Conservation (phyloP, 2,888 invertebrate genomes). For the Antheraea yamamai region DNA sequence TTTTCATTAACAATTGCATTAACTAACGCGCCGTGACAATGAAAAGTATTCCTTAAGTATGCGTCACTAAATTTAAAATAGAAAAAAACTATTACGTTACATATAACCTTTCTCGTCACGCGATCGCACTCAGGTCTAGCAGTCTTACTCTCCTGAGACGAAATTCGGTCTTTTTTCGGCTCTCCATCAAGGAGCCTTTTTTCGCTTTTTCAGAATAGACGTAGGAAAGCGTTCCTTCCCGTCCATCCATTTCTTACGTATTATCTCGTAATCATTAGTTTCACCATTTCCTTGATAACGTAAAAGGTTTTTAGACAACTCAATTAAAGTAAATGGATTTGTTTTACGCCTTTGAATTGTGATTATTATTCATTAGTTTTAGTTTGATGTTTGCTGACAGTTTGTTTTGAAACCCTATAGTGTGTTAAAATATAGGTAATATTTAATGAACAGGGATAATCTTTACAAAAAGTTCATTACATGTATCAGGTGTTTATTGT, state of each 20-base stretch:
- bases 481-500: too few species aligned
- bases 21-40: conserved; percentile 36
- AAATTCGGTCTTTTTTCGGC: conserved; percentile 78
- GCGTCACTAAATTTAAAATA: conserved; percentile 27
- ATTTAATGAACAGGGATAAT: not conserved
- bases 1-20: conserved; percentile 48
- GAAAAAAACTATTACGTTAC: conserved; percentile 22
- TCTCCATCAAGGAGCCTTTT: conserved; percentile 75
- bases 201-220: conserved; percentile 77
- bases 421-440: not conserved
- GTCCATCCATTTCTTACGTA: conserved; percentile 75
- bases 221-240: conserved; percentile 70
- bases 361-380: conserved; percentile 14
- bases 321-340: conserved; percentile 57
- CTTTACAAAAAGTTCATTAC: not conserved
- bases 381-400: conserved; percentile 1
- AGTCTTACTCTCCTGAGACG: conserved; percentile 80
- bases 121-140: conserved; percentile 66
- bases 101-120: conserved; percentile 45
- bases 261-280: conserved; percentile 79
- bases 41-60: conserved; percentile 40
- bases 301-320: conserved; percentile 66
- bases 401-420: not conserved
- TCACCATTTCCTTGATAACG: conserved; percentile 66
- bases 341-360: conserved; percentile 41